Evolutionary conservation across 2,888 invertebrate species (phyloP), one percentile per base, ranked within the genome.

Genomic region (Ectemnius continuus): DNA sequence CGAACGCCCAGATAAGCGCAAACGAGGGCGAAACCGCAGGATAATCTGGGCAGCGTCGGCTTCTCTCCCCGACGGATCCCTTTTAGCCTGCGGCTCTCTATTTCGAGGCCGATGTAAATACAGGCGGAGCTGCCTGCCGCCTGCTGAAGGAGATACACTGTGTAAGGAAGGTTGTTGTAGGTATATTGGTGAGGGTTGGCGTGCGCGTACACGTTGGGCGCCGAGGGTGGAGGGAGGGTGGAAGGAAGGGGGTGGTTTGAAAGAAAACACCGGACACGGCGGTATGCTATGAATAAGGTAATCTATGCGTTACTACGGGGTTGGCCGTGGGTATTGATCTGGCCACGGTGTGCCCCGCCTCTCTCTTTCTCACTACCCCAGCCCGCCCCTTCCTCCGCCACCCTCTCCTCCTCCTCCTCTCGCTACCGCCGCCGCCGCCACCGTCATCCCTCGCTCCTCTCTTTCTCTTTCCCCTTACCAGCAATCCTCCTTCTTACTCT

Each of bases 321-420:
- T 83, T 85, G 86, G 81, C 78, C 80, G 84, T 86, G 84, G 81
- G 84, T 88, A 88, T 88, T 88, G 88, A 88, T 88, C 88, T 86
- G 82, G 79, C 82, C 80, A 83, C 83, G 81, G 78, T 82, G 78
- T 82, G 85, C 81, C 83, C 81, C 84, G 86, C 86, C 83, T 81
- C 76, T 75, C 78, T 68, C 79, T 75, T 69, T 78, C 76, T 66
- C 66, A 56, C 36, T 56, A n/a, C n/a, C n/a, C n/a, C n/a, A n/a
- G n/a, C 28, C 8, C 61, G 52, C 23, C 45, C 36, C 36, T 45
- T 46, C 26, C 13, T 63, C 47, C 18, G 2, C 23, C 52, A 61
- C 28, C 57, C 36, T 45, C 11, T 59, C 20, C n/a, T n/a, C 13
- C 64, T 62, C 46, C 61, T 36, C 47, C 56, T 48, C 48, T 18